Evolutionary conservation across 2,888 invertebrate species (phyloP), one percentile per base, ranked within the genome.

Genomic region (Coenonympha glycerion): DNA sequence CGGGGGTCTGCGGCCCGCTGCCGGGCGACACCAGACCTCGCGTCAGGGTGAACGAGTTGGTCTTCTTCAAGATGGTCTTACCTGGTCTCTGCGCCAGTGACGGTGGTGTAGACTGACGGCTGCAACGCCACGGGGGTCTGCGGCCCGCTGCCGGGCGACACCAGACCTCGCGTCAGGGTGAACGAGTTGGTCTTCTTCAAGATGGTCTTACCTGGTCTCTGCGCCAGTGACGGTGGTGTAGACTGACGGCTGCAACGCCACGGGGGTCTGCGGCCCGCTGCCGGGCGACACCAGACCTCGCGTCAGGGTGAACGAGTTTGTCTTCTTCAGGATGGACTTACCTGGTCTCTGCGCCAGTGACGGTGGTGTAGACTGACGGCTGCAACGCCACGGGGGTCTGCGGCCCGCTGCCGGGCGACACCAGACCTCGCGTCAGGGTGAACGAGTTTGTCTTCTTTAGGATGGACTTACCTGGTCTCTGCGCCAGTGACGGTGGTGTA

Each of bases 211-310:
- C n/a, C n/a, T n/a, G n/a, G n/a, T 94, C 74, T 96, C 95, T 0
- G 95, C 95, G 9, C 95, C 95, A 0, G 95, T 96, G 13, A 96
- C 95, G 0, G 96, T 96, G 16, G 94, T 93, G 67, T 96, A 96
- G 0, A 92, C 92, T 3, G 90, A 90, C 56, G 91, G 91, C 4
- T 77, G 76, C 0, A 49, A 33, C 2, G 51, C 53, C 24, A 49
- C 18, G 4, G 75, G 73, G 0, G 76, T 56, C 33, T 63, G 62
- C 80, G 58, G 90, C 76, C 73, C 88, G 79, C 90, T 86, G 58
- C 89, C 86, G 0, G 73, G 69, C 0, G 65, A 89, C 79, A 49
- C 90, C 79, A 79, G n/a, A n/a, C n/a, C n/a, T n/a, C n/a, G n/a
- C n/a, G n/a, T n/a, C n/a, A n/a, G n/a, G n/a, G n/a, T n/a, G n/a